Percentiles rank a stretch among this genome's conserved stretches.
Evolutionary conservation across 2,113 vertebrate genomes (phyloP).

Genomic region (Psilopsiagon aymara): DNA sequence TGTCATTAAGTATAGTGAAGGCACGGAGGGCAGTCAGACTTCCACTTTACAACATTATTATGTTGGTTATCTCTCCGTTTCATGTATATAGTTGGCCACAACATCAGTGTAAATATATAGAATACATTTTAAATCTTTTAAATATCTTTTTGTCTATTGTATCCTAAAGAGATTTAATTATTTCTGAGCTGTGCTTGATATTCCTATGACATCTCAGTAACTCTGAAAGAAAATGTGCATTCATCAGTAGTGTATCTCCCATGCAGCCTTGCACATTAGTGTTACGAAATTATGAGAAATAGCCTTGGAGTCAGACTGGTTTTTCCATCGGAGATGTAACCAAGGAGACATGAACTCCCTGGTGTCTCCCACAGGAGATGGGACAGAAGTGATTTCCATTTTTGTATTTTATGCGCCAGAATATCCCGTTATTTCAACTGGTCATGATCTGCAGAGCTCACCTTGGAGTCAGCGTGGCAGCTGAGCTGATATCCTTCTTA

Average conservation of each 20-base stretch:
- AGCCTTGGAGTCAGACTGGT: background rate
- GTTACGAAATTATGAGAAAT: background rate
- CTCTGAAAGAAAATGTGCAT: background rate
- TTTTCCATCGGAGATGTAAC: background rate
- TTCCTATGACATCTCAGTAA: constrained; percentile 49
- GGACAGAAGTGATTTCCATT: background rate
- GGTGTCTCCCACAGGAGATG: background rate
- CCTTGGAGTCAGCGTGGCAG: background rate
- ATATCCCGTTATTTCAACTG: background rate
- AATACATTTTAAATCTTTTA: constrained; percentile 40
- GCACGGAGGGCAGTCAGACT: constrained; percentile 1
- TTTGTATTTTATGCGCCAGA: background rate
- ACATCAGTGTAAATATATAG: constrained; percentile 50
- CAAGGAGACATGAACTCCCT: background rate
- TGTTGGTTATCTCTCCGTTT: background rate
- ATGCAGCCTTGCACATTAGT: background rate
- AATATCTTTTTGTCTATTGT: constrained; percentile 55
- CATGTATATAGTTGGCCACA: constrained; percentile 45
- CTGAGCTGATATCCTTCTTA: background rate
- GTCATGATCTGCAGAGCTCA: background rate
- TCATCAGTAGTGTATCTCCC: background rate
- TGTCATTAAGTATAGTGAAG: background rate
- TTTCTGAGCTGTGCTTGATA: constrained; percentile 54
- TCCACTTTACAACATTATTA: background rate
- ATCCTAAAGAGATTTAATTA: constrained; percentile 45